These are phyloP conservation scores for Antechinus stuartii DNA, from an alignment of 2,113 vertebrate genomes.

Conservation along the genomic window DNA sequence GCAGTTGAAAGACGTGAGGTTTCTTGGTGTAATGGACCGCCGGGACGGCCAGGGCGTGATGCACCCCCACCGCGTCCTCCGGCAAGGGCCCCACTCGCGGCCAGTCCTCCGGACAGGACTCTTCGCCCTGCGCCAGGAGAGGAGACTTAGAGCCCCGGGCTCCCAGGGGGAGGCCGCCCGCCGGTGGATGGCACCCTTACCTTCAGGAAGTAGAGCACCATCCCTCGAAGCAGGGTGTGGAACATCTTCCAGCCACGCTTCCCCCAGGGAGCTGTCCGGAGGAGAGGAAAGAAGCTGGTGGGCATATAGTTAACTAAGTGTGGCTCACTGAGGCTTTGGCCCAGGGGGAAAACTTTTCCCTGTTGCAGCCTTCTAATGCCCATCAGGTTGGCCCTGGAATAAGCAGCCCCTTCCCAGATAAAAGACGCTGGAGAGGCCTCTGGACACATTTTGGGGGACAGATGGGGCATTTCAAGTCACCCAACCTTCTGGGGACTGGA, in stretches of 20 bases:
- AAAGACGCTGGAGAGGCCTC: neutral
- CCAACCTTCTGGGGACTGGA: neutral
- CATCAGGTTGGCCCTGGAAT: neutral
- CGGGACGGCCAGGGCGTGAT: slow-evolving; percentile 91
- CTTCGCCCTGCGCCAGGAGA: slow-evolving; percentile 68
- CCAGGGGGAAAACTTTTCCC: neutral
- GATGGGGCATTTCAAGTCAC: neutral
- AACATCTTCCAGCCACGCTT: slow-evolving; percentile 94
- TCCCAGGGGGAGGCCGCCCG: neutral
- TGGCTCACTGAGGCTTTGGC: neutral
- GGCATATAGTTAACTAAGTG: neutral
- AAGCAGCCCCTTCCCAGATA: neutral
- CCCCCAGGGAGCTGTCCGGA: slow-evolving; percentile 91
- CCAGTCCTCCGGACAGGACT: slow-evolving; percentile 73
- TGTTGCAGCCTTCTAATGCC: neutral
- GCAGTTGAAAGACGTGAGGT: slow-evolving; percentile 92
- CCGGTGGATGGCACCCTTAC: slow-evolving; percentile 71
- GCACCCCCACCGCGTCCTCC: slow-evolving; percentile 92
- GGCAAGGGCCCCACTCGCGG: slow-evolving; percentile 76
- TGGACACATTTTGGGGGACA: neutral
- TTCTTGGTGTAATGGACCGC: slow-evolving; percentile 92
- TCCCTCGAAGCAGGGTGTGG: slow-evolving; percentile 90
- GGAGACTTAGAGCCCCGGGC: slow-evolving; percentile 8
- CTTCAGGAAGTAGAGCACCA: slow-evolving; percentile 93
- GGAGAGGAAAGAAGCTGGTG: neutral